These are phyloP conservation scores for Phalera bucephala DNA, from an alignment of 2,888 invertebrate species.

Conservation along the genomic window DNA sequence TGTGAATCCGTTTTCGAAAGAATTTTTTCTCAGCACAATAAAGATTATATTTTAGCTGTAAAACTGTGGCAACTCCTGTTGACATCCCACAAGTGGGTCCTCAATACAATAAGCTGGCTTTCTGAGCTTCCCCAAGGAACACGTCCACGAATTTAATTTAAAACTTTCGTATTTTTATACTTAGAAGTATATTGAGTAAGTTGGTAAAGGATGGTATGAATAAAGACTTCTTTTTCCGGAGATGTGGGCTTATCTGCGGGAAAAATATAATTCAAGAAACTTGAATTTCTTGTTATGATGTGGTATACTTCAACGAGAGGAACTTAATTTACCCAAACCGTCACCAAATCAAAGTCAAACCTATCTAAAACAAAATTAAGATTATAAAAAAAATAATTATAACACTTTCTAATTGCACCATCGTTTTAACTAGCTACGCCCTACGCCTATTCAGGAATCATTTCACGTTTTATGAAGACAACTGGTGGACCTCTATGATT, in stretches of 20 bases:
- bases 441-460: too few relatives aligned
- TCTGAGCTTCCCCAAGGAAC: slow-evolving; percentile 23
- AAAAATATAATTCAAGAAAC: background rate
- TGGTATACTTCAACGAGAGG: too few relatives aligned
- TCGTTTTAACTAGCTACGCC: too few relatives aligned
- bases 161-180: slow-evolving; percentile 53
- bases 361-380: too few relatives aligned
- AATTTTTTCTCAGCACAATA: slow-evolving; percentile 16
- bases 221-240: slow-evolving; percentile 11
- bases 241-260: slow-evolving; percentile 5
- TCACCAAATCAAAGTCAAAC: too few relatives aligned
- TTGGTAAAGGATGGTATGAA: slow-evolving; percentile 20
- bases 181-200: slow-evolving; percentile 38
- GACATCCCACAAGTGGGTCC: slow-evolving; percentile 38
- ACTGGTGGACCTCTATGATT: slow-evolving; percentile 16
- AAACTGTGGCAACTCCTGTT: slow-evolving; percentile 21
- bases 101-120: slow-evolving; percentile 38
- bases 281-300: too few relatives aligned
- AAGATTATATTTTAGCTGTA: slow-evolving; percentile 18
- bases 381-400: too few relatives aligned
- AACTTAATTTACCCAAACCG: too few relatives aligned
- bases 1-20: slow-evolving; percentile 7
- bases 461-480: too few relatives aligned
- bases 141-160: slow-evolving; percentile 53
- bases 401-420: too few relatives aligned